A percentile compares a stretch with the other conserved stretches of the same genome.
phyloP scores from a whole-genome alignment of 2,797 vertebrate genomes.

The Buphagus erythrorhynchus region DNA sequence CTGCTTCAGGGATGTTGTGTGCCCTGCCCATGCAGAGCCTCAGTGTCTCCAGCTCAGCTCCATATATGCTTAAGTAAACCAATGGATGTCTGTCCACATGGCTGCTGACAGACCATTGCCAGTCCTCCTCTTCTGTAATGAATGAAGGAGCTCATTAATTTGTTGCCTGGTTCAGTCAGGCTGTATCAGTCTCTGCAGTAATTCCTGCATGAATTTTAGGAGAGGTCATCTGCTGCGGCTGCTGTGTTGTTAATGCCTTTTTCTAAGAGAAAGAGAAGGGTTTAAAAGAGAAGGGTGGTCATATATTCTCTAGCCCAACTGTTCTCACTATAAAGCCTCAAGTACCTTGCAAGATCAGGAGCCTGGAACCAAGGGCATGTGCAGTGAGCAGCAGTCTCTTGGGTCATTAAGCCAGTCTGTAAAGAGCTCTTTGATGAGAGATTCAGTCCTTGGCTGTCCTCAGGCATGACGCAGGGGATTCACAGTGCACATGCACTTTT shows the following conservation, averaged over 20 bases:
- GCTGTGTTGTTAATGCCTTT: not conserved
- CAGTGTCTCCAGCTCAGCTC: not conserved
- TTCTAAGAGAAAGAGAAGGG: too few species aligned
- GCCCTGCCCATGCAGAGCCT: not conserved
- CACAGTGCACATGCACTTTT: not conserved
- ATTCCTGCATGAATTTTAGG: not conserved
- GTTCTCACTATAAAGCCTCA: not conserved
- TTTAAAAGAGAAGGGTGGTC: not conserved
- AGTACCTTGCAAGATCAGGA: not conserved
- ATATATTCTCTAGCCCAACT: not conserved
- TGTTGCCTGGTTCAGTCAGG: not conserved
- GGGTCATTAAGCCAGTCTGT: not conserved
- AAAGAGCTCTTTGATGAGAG: not conserved
- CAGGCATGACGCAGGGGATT: fast-evolving
- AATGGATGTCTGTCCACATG: not conserved
- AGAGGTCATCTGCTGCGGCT: not conserved
- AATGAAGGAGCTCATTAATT: not conserved
- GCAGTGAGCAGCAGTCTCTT: not conserved
- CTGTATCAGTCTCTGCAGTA: not conserved
- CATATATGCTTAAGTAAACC: fast-evolving
- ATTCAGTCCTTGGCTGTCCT: not conserved
- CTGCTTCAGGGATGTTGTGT: not conserved
- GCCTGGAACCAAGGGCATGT: not conserved
- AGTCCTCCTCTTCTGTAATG: not conserved
- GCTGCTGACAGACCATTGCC: not conserved